phyloP scores from a whole-genome alignment of 2,888 invertebrate species.

The Nudaria mundana region DNA sequence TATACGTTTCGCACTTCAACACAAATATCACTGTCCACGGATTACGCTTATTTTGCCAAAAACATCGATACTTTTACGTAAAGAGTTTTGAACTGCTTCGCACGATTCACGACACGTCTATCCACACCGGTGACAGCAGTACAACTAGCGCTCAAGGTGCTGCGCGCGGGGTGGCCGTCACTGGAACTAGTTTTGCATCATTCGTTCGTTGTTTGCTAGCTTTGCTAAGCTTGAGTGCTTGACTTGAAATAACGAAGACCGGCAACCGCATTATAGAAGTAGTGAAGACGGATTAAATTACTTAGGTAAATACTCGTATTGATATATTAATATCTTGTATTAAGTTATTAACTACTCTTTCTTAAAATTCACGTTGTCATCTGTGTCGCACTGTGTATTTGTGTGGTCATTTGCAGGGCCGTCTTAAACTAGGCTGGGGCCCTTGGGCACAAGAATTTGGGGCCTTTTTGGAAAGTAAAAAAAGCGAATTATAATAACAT shows the following conservation, averaged over 20 bases:
- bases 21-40: slow-evolving; percentile 58
- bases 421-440: too few species aligned
- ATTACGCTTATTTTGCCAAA: slow-evolving; percentile 39
- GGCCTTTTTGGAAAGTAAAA: too few species aligned
- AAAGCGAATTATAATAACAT: too few species aligned
- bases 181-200: slow-evolving; percentile 35
- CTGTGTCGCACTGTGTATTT: too few species aligned
- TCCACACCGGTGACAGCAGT: slow-evolving; percentile 35
- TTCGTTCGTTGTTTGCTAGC: slow-evolving; percentile 5
- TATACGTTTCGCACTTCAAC: slow-evolving; percentile 44
- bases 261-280: not conserved
- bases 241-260: not conserved
- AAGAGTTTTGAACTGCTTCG: slow-evolving; percentile 51
- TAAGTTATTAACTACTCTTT: too few species aligned
- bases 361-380: too few species aligned
- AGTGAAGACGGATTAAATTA: too few species aligned
- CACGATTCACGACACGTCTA: slow-evolving; percentile 26
- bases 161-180: slow-evolving; percentile 28
- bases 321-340: too few species aligned
- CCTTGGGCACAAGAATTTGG: too few species aligned
- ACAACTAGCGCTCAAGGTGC: slow-evolving; percentile 52
- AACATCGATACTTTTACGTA: slow-evolving; percentile 62
- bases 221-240: slow-evolving; percentile 12
- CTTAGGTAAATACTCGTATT: too few species aligned
- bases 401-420: too few species aligned